Base-by-base conservation (phyloP, 2,797 vertebrate genomes). In the Allobates femoralis region DNA sequence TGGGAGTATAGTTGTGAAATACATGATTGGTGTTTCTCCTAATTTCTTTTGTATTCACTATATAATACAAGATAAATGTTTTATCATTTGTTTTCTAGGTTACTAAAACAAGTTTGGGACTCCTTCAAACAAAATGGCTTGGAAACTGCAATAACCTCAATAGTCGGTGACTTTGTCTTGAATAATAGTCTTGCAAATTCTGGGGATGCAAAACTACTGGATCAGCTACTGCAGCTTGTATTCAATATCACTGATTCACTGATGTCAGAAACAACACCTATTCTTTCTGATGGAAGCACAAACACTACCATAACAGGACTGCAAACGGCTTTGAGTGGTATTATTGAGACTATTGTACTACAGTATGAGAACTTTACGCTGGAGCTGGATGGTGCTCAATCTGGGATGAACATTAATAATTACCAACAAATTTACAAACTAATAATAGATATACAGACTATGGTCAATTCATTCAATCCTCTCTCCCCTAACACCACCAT, bases 41-140 rank as follows among this genome's bases (percentile, higher is more conserved):
- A 11, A 46, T 6, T 7, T 46, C 7, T 46, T 46, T 46, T 11
- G 1, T 46, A 46, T 11, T 46, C 41, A 46, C 41, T 46, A 46
- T 8, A 26, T 21, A 12, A 4, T 50, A 51, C 21, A 81, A 11
- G 26, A 28, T 32, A 77, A 51, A 4, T 1, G 55, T 53, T 16
- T 74, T 80, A n/a, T 1, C 3, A 14, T 58, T 84, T 51, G n/a
- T 69, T 30, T 64, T 28, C 14, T 34, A 88, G 87, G 41, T 81
- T 81, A 14, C 6, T 88, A 14, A 77, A 60, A 26, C 18, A 85
- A 50, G 16, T 88, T 18, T 88, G 87, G 87, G 18, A 81, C 58
- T 76, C 21, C 2, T 85, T 88, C 51, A 85, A 53, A 69, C 11
- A 88, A 76, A 85, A 53, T 81, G 71, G 79, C 32, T 34, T 83